A percentile compares a stretch with the other conserved stretches of the same genome.
Conservation (phyloP, 2,888 invertebrate species). For the Alviniconcha strummeri region DNA sequence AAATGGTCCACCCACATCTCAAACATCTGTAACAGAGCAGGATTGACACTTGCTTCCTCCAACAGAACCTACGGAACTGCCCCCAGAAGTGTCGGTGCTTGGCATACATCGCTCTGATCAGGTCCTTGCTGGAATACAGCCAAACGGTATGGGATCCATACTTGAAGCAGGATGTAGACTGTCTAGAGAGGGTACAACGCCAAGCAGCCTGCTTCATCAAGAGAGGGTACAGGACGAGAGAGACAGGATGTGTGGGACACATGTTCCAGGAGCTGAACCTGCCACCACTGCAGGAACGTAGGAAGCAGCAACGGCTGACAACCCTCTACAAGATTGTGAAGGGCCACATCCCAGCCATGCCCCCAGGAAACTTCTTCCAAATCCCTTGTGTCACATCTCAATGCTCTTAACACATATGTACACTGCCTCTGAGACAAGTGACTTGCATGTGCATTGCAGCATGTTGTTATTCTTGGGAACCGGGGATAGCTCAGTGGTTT, state of each 20-base stretch:
- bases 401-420: no score
- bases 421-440: no score
- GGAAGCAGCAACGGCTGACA: neutral
- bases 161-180: neutral
- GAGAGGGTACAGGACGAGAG: neutral
- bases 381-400: no score
- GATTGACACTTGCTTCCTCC: no score
- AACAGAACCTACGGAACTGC: no score
- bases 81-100: neutral
- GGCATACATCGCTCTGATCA: neutral
- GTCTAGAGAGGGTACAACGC: no score
- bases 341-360: neutral
- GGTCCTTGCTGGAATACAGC: neutral
- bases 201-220: neutral
- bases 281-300: neutral
- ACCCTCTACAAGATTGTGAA: neutral
- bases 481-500: no score
- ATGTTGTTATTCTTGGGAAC: no score
- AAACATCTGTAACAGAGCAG: no score
- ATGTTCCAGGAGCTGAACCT: neutral
- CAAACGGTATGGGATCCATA: neutral
- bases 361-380: no score
- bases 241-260: neutral
- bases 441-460: no score
- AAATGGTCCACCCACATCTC: no score